A percentile compares a stretch with the other conserved stretches of the same genome.
Conservation (phyloP, 2,797 vertebrate genomes). For the Lithobates sylvaticus region DNA sequence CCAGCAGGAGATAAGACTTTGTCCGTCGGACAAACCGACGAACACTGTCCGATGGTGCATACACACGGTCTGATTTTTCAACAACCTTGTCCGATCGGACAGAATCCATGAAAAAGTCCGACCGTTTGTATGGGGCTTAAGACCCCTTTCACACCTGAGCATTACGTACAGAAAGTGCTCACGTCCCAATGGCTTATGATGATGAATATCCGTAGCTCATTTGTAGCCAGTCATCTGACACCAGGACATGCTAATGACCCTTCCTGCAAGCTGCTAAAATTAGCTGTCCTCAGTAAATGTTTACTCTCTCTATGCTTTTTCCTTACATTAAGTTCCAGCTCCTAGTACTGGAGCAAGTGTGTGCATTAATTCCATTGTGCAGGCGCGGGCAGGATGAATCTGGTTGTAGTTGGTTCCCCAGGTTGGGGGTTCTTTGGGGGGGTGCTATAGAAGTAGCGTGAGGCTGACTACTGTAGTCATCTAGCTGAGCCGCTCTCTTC, state of each 20-base stretch:
- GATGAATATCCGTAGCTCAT: background rate
- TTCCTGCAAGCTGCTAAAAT: background rate
- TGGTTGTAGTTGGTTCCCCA: constrained; percentile 16
- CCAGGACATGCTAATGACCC: constrained; percentile 11
- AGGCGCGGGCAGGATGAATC: constrained; percentile 3
- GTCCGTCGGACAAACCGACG: too few species aligned
- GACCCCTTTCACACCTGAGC: too few species aligned
- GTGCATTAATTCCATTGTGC: constrained; percentile 4
- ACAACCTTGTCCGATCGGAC: too few species aligned
- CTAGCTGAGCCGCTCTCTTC: background rate
- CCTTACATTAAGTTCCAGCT: constrained; percentile 11
- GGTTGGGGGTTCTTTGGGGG: background rate
- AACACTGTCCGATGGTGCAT: too few species aligned
- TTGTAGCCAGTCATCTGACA: constrained; percentile 12
- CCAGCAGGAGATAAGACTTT: too few species aligned
- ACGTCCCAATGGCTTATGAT: background rate
- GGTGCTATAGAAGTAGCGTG: background rate
- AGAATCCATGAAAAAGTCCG: too few species aligned
- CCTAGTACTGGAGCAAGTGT: background rate
- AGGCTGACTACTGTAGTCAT: background rate
- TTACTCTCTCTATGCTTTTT: constrained; percentile 9
- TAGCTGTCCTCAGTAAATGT: constrained; percentile 29
- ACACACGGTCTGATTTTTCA: too few species aligned
- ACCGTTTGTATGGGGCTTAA: too few species aligned
- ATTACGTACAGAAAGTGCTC: background rate